phyloP scores from a whole-genome alignment of 1,140 invertebrate species.

The Drosophila saltans region DNA sequence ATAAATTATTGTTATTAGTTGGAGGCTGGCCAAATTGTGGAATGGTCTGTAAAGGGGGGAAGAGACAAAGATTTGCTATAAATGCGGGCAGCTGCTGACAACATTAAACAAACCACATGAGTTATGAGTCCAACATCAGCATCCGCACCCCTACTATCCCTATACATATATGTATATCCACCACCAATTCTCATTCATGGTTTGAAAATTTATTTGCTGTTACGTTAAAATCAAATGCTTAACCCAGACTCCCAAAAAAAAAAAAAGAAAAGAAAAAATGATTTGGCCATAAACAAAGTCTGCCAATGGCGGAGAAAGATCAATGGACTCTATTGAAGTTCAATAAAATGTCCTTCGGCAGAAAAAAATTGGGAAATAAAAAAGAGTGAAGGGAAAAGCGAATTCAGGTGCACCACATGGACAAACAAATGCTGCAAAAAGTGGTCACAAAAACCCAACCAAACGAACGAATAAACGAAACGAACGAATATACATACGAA shows the following conservation, averaged over 20 bases:
- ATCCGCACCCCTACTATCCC: background rate
- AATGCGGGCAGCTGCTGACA: slow-evolving; percentile 65
- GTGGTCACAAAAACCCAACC: background rate
- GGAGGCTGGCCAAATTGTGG: slow-evolving; percentile 48
- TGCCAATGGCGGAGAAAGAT: slow-evolving; percentile 58
- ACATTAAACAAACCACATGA: slow-evolving; percentile 74
- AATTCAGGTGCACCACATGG: slow-evolving; percentile 41
- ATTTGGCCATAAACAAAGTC: slow-evolving; percentile 63
- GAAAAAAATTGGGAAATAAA: slow-evolving; percentile 11
- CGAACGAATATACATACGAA: background rate
- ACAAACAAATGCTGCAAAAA: slow-evolving; percentile 27
- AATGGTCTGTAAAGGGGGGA: slow-evolving; percentile 13
- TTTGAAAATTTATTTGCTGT: slow-evolving; percentile 43
- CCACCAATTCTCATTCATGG: slow-evolving; percentile 10
- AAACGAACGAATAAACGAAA: slow-evolving; percentile 21
- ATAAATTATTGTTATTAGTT: slow-evolving; percentile 79
- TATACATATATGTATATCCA: slow-evolving; percentile 41
- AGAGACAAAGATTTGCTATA: slow-evolving; percentile 19
- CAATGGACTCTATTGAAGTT: slow-evolving; percentile 74
- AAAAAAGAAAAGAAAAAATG: slow-evolving; percentile 4
- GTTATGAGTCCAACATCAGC: slow-evolving; percentile 51
- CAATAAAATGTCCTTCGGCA: slow-evolving; percentile 62
- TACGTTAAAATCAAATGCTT: slow-evolving; percentile 53
- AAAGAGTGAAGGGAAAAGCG: slow-evolving; percentile 23
- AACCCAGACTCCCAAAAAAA: slow-evolving; percentile 2